Evolutionary conservation across 2,888 invertebrate species (phyloP).

Genomic region (Keiferia lycopersicella): DNA sequence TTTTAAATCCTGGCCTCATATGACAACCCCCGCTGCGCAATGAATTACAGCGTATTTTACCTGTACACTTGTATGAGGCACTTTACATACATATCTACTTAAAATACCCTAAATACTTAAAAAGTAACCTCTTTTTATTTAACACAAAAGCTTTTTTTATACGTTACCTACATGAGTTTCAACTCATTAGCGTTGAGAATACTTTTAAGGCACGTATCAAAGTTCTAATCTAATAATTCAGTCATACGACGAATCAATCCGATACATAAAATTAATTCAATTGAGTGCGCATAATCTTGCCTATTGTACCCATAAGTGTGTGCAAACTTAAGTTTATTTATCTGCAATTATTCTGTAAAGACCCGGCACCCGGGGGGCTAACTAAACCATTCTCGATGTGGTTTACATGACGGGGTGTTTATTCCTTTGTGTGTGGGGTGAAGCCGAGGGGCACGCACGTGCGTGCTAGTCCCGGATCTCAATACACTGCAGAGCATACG

Average conservation of each 20-base stretch:
- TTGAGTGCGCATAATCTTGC: conserved; percentile 43
- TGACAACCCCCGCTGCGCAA: too few species aligned
- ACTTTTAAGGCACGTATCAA: too few species aligned
- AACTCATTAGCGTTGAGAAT: too few species aligned
- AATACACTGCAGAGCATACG: too few species aligned
- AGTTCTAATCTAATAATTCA: background rate
- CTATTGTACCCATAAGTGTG: conserved; percentile 38
- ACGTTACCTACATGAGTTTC: too few species aligned
- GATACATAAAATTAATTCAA: conserved; percentile 31
- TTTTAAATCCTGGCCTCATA: too few species aligned
- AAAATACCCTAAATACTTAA: too few species aligned
- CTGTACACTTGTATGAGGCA: too few species aligned
- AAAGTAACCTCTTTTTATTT: too few species aligned
- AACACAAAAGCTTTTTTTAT: too few species aligned
- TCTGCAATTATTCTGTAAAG: conserved; percentile 65
- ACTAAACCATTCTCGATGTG: conserved; percentile 61
- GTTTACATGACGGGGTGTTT: conserved; percentile 59
- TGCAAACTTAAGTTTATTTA: conserved; percentile 67
- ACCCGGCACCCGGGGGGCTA: conserved; percentile 49
- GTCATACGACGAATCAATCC: background rate
- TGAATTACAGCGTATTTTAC: too few species aligned
- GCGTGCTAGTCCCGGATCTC: conserved; percentile 37
- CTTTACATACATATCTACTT: too few species aligned
- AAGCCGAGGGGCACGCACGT: conserved; percentile 56
- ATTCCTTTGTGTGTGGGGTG: conserved; percentile 42